Evolutionary conservation across 2,797 vertebrate species (phyloP).

Genomic region (Stomatorhinus walkeri): DNA sequence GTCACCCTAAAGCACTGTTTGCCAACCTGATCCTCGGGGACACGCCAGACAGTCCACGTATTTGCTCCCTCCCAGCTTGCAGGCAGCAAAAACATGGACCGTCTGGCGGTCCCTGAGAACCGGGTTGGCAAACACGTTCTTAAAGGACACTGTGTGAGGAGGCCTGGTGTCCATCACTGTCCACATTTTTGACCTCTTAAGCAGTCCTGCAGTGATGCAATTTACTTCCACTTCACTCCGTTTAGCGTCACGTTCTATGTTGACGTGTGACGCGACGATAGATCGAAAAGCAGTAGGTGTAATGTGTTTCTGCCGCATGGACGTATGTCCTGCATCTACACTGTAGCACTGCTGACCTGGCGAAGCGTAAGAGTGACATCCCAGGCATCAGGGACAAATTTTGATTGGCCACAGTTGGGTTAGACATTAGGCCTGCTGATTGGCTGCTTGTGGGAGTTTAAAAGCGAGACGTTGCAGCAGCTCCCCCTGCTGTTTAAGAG

Average conservation of each 20-base stretch:
- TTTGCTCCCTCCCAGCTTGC: not conserved
- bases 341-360: not conserved
- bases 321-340: not conserved
- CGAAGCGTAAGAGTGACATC: not conserved
- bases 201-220: not conserved
- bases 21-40: not conserved
- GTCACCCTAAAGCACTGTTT: not conserved
- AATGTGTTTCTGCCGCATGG: not conserved
- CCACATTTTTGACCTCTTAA: slow-evolving; percentile 8
- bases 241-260: not conserved
- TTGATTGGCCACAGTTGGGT: not conserved
- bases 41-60: not conserved
- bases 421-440: not conserved
- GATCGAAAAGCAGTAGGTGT: not conserved
- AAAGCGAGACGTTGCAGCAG: not conserved
- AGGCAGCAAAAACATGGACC: not conserved
- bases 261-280: not conserved
- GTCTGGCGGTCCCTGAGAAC: not conserved
- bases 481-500: slow-evolving; percentile 33
- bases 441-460: not conserved
- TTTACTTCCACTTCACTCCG: not conserved
- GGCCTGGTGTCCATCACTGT: not conserved
- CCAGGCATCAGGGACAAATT: not conserved
- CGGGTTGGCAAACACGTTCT: not conserved
- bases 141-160: not conserved